Conservation (phyloP, 2,113 vertebrate genomes). For the Hemichromis elongatus region DNA sequence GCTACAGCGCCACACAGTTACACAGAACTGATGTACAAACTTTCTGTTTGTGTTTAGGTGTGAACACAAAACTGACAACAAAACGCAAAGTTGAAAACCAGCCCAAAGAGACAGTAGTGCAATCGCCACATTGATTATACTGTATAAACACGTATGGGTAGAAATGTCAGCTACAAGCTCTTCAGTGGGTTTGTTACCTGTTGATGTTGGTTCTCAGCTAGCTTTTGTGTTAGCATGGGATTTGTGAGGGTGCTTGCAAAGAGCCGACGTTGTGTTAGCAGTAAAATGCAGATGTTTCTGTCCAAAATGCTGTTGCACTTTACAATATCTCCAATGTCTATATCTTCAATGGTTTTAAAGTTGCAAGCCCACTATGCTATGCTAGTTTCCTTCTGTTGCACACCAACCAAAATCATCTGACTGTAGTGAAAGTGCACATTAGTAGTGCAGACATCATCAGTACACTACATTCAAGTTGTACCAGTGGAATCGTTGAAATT, state of each 20-base stretch:
- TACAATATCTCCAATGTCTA: too few relatives aligned
- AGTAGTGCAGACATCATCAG: background rate
- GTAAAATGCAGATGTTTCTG: background rate
- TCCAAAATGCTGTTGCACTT: too few relatives aligned
- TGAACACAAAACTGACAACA: background rate
- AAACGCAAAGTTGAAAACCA: background rate
- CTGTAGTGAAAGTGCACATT: too few relatives aligned
- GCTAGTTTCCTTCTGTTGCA: too few relatives aligned
- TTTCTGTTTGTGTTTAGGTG: background rate
- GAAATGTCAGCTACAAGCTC: background rate
- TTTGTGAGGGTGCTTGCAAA: background rate
- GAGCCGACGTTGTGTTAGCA: background rate
- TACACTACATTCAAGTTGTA: background rate
- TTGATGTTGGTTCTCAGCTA: background rate
- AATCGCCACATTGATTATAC: background rate
- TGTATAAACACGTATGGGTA: background rate
- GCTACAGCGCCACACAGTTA: background rate
- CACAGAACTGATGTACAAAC: background rate
- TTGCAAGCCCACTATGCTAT: too few relatives aligned
- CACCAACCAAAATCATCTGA: too few relatives aligned
- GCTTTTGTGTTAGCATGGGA: background rate
- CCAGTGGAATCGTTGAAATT: background rate
- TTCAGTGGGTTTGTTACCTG: background rate
- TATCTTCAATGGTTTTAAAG: too few relatives aligned
- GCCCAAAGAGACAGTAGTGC: rapidly evolving